Evolutionary conservation across 2,797 vertebrate genomes (phyloP).

Genomic region (Synanceia verrucosa): DNA sequence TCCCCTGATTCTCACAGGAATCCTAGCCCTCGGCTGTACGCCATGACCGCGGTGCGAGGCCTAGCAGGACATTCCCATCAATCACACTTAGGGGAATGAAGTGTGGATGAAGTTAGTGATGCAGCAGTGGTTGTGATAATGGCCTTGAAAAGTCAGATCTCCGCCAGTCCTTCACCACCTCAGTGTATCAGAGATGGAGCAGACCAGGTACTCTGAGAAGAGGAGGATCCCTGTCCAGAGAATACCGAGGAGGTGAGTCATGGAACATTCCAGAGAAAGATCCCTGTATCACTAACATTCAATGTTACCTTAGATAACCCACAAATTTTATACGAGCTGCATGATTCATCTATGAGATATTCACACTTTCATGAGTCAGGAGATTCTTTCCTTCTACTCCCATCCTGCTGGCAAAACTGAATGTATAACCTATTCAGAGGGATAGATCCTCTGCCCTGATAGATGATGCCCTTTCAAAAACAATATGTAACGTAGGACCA

Average conservation of each 20-base stretch:
- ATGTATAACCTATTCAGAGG: too few relatives aligned
- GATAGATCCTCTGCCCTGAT: neutral
- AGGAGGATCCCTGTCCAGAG: conserved; percentile 23
- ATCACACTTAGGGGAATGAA: conserved; percentile 68
- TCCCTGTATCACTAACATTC: conserved; percentile 11
- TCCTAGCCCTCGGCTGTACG: conserved; percentile 58
- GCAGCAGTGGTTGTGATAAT: conserved; percentile 57
- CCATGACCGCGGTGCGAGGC: conserved; percentile 48
- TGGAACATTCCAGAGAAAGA: conserved; percentile 62
- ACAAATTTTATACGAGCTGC: conserved; percentile 4
- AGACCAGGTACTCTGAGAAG: conserved; percentile 20
- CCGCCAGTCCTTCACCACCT: conserved; percentile 52
- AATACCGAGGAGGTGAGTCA: conserved; percentile 55
- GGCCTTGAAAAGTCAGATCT: conserved; percentile 51
- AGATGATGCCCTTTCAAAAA: neutral
- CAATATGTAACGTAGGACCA: neutral
- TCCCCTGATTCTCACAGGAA: conserved; percentile 36
- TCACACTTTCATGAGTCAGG: conserved; percentile 4
- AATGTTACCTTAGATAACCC: conserved; percentile 31
- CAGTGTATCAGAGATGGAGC: conserved; percentile 38
- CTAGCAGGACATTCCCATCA: conserved; percentile 61
- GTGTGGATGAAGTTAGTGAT: conserved; percentile 62
- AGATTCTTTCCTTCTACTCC: neutral
- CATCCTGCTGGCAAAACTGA: neutral
- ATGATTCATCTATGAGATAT: conserved; percentile 2